A percentile compares a stretch with the other conserved stretches of the same genome.
Conservation (phyloP, 2,797 vertebrate genomes). For the Danio kyathit region DNA sequence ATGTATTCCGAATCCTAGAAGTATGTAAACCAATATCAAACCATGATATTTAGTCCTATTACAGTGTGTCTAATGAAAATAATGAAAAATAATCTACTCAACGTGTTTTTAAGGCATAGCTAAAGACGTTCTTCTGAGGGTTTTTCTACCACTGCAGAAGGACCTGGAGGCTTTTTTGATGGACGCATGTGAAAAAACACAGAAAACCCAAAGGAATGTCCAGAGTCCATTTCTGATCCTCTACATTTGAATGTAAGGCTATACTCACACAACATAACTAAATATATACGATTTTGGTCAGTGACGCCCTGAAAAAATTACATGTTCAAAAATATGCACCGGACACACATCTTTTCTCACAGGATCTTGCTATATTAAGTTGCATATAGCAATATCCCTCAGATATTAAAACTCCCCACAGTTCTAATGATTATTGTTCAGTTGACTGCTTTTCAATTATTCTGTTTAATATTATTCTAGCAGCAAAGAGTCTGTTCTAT, state of each 20-base stretch:
- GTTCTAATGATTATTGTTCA: not conserved
- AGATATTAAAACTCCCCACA: not conserved
- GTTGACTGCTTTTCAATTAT: not conserved
- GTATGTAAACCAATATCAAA: not conserved
- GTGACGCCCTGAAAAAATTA: constrained; percentile 78
- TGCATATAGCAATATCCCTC: not conserved
- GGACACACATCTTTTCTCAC: constrained; percentile 42
- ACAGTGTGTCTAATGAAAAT: not conserved
- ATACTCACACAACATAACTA: constrained; percentile 69
- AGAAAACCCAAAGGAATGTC: constrained; percentile 75
- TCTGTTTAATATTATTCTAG: too few species aligned
- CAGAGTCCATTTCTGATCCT: constrained; percentile 67
- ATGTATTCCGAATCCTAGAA: not conserved
- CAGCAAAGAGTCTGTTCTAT: not conserved
- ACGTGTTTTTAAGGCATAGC: not conserved
- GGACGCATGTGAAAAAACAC: constrained; percentile 54
- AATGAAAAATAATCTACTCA: not conserved
- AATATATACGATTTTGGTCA: constrained; percentile 73
- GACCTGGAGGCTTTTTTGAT: constrained; percentile 38
- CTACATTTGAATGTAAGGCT: constrained; percentile 69
- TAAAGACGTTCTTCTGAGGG: not conserved
- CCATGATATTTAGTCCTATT: not conserved
- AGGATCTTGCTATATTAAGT: constrained; percentile 17
- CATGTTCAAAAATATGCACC: constrained; percentile 66
- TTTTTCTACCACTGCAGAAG: not conserved